Base-by-base conservation (phyloP, 2,113 vertebrate genomes). In the Sapayoa aenigma region DNA sequence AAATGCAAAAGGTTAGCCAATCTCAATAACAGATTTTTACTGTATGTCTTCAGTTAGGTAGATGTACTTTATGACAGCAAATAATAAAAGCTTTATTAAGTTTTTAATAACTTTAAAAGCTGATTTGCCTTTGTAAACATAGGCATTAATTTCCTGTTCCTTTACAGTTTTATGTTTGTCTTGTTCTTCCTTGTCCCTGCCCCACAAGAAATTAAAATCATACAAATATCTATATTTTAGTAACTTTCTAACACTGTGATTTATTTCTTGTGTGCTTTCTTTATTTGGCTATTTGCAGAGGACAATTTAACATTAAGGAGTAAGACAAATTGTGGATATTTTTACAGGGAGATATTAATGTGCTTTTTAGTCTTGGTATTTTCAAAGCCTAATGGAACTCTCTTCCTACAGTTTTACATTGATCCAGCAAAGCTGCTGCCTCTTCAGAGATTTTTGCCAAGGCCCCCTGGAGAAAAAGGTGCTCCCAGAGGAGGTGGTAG, bases 381-480 rank as follows among this genome's bases (percentile, higher is more conserved):
- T 67, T 87, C n/a, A 75, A 89, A 84, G 35, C 15, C 16, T 93
- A 16, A 91, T 31, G 30, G 41, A 72, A 33, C 33, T 73, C 35
- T 95, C 33, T 60, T 90, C 20, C 65, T 90, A 22, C 90, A 99
- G 99, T 99, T 99, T 95, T 99, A 99, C 80, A 99, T 99, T 72
- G 99, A 99, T 91, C 99, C 99, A 23, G 99, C 98, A 95, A 99
- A 99, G 96, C 97, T 99, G 50, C 97, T 99, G 0, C 99, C 99
- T 2, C 98, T 99, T 87, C 99, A 99, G 94, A 98, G 99, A 44
- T 99, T 99, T 98, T 98, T 99, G 49, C 99, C 99, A 44, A 98
- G 99, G 58, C 99, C 99, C 4, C 99, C 99, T 5, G 99, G 99
- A 87, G 99, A 99, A 96, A 99, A 99, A 96, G 98, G 99, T 17